These are phyloP conservation scores for Ciconia boyciana DNA, from an alignment of 2,113 vertebrate genomes.

Conservation along the genomic window DNA sequence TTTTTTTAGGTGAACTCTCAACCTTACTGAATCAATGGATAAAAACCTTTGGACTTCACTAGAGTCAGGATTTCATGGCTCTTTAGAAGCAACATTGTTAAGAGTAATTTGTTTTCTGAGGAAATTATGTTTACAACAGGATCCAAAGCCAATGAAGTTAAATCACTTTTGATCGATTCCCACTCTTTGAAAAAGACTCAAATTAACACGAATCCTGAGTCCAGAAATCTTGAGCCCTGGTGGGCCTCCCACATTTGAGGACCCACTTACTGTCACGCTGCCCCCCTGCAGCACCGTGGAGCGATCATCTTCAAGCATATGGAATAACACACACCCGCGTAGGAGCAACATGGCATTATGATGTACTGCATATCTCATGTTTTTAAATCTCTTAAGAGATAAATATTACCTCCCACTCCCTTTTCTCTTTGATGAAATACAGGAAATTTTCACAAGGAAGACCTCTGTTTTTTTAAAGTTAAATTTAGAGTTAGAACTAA, in stretches of 20 bases:
- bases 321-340: neutral
- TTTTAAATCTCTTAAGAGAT: neutral
- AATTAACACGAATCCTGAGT: neutral
- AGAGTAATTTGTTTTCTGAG: neutral
- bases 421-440: neutral
- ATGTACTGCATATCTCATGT: neutral
- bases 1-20: neutral
- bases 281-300: neutral
- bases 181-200: neutral
- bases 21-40: neutral
- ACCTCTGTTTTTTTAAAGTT: neutral
- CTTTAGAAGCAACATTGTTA: neutral
- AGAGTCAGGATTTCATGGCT: neutral
- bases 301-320: rapidly evolving
- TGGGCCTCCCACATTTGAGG: neutral
- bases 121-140: neutral
- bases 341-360: neutral
- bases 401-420: neutral
- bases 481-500: neutral
- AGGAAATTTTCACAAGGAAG: neutral
- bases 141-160: neutral
- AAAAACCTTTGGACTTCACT: neutral
- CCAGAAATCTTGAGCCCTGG: neutral
- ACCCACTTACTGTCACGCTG: rapidly evolving
- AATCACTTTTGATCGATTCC: neutral